Conservation (phyloP, 53 echinoderm and acorn worm species). For the Zoroaster sp. region DNA sequence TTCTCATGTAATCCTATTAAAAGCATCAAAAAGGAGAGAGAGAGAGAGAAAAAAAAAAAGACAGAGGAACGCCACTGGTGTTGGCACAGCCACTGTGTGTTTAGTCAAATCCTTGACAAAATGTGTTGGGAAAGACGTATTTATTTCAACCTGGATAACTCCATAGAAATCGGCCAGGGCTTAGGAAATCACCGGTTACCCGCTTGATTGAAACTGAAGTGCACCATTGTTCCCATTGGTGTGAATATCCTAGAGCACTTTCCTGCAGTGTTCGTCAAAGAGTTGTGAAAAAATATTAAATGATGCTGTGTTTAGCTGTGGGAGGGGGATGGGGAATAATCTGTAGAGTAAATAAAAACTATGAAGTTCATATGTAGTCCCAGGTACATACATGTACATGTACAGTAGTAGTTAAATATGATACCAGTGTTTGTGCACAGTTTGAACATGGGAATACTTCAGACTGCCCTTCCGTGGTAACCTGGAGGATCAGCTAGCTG, state of each 20-base stretch:
- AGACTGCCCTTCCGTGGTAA: background rate
- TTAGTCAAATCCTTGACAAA: background rate
- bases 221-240: background rate
- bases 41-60: no score
- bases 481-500: background rate
- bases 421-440: background rate
- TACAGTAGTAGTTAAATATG: background rate
- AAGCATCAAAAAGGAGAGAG: background rate
- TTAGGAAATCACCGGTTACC: slow-evolving; percentile 17
- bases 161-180: background rate
- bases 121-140: background rate
- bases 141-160: slow-evolving; percentile 7
- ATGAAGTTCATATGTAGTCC: background rate
- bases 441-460: background rate
- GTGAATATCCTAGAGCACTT: background rate
- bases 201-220: slow-evolving; percentile 6
- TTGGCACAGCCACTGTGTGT: background rate
- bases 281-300: background rate
- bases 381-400: background rate
- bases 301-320: background rate
- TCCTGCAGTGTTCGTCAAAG: background rate
- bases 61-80: background rate
- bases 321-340: background rate
- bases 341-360: background rate
- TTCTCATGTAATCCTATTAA: background rate